Evolutionary conservation across 1,140 invertebrate species (phyloP), one percentile per base, ranked within the genome.

Genomic region (Euschistus heros): DNA sequence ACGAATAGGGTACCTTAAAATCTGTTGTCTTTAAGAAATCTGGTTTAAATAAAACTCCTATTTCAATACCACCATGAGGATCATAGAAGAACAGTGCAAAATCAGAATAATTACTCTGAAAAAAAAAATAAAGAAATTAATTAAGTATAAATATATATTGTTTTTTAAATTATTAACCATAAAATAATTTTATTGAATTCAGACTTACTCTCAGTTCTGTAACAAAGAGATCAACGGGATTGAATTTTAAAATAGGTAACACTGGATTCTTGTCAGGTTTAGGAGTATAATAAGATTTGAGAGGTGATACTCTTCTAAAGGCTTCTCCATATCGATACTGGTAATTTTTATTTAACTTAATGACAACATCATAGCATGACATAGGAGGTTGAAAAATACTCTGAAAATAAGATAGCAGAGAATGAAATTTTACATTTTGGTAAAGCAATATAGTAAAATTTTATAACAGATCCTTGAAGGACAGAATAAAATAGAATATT

Each of bases 31-130:
- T 79, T 22, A 82, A 74, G 1, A 81, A 77, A 59, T 78, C 72
- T 8, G 91, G 89, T 74, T 87, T 92, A 80, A 92, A 88, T 17
- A 94, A 74, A 61, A 95, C 86, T 10, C 83, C 89, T 68, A 97
- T 87, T 10, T 83, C 75, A 66, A 82, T 80, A 27, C 91, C 91
- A 22, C 92, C 92, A 77, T 87, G 92, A 0, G 79, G 76, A 75
- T 97, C 89, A 74, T 94, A 84, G 74, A 97, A 94, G 74, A 97
- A 96, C 30, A 92, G 73, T 1, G 89, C 91, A 71, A 85, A 84
- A 33, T 92, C 83, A 5, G 79, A 80, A 75, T 89, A 96, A 62
- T 81, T 81, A 62, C 79, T 78, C 88, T 92, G 70, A 46, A 80
- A 81, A 67, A 62, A 44, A 64, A 68, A 42, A 26, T 63, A 5